Evolutionary conservation across 2,797 vertebrate genomes (phyloP).

Genomic region (Myoxocephalus aenaeus): DNA sequence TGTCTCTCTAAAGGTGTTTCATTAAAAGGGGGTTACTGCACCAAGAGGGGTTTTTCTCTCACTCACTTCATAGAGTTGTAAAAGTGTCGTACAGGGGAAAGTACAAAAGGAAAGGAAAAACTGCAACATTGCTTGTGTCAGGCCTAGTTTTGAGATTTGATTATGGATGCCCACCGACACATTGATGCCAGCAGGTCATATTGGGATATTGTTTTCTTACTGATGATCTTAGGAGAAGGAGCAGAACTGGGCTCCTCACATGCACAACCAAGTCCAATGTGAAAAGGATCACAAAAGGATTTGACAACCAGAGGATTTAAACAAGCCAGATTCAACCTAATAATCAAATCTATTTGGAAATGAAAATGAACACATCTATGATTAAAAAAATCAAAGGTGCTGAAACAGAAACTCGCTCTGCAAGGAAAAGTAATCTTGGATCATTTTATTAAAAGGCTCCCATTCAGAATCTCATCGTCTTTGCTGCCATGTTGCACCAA

Average conservation of each 20-base stretch:
- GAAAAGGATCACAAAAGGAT: background rate
- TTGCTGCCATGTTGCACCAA: background rate
- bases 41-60: constrained; percentile 5
- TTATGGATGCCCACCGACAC: too few relatives aligned
- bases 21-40: constrained; percentile 23
- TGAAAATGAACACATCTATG: background rate
- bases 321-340: background rate
- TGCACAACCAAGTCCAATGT: background rate
- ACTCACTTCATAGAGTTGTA: background rate
- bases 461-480: background rate
- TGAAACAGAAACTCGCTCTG: too few relatives aligned
- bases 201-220: background rate
- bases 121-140: too few relatives aligned
- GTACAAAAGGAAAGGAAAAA: background rate
- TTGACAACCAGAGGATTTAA: background rate
- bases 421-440: background rate
- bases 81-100: background rate
- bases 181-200: background rate
- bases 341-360: background rate
- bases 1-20: constrained; percentile 4
- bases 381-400: too few relatives aligned
- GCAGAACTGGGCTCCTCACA: too few relatives aligned
- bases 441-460: background rate
- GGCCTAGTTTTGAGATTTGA: background rate
- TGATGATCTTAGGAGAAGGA: background rate